These are phyloP conservation scores for Notamacropus eugenii DNA, from an alignment of 2,797 vertebrate genomes.

Conservation along the genomic window DNA sequence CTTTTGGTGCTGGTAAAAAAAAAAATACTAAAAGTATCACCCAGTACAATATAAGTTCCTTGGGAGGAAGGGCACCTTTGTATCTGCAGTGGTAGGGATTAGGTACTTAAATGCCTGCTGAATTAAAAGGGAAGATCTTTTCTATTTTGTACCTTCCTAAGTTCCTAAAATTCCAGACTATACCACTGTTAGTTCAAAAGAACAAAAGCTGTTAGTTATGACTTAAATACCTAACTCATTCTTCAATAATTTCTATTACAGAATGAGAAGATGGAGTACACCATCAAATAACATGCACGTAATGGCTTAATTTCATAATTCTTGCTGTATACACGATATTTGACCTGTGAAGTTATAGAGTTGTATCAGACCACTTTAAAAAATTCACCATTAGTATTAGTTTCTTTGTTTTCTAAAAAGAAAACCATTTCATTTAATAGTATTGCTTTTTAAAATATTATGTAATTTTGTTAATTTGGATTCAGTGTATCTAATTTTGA, in stretches of 20 bases:
- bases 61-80: neutral
- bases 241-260: slow-evolving; percentile 16
- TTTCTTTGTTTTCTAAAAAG: neutral
- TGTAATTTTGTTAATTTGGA: neutral
- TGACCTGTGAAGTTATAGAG: neutral
- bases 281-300: slow-evolving; percentile 16
- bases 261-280: slow-evolving; percentile 32
- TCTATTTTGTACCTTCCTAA: neutral
- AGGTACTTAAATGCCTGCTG: neutral
- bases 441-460: slow-evolving; percentile 19
- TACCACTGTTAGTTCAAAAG: neutral
- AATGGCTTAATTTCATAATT: slow-evolving; percentile 1
- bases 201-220: slow-evolving; percentile 7
- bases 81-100: neutral
- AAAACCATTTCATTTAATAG: neutral
- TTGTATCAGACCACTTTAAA: neutral
- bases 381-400: neutral
- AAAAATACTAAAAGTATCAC: neutral
- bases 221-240: slow-evolving; percentile 32
- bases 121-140: neutral
- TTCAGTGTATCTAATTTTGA: neutral
- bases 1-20: neutral
- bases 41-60: neutral
- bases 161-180: neutral
- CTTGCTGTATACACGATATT: slow-evolving; percentile 11